Evolutionary conservation across 1,140 invertebrate species (phyloP).

Genomic region (Cherax destructor): DNA sequence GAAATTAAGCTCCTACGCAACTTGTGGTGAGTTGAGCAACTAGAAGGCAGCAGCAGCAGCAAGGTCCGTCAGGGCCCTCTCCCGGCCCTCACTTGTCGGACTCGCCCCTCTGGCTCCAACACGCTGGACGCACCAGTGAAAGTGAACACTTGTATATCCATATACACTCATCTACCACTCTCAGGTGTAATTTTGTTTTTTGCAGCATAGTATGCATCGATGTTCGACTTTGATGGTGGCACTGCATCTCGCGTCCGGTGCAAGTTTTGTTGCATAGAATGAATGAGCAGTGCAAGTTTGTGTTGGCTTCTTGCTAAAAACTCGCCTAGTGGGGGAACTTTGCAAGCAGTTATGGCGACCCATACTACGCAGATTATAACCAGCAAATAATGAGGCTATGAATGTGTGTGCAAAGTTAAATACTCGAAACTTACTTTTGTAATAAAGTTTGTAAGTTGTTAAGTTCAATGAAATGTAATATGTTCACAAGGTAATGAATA

Average conservation of each 20-base stretch:
- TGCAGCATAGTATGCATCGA: background rate
- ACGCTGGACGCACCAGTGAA: background rate
- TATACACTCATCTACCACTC: background rate
- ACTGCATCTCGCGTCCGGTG: background rate
- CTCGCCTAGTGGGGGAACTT: background rate
- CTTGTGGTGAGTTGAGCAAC: too few relatives aligned
- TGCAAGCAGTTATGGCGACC: background rate
- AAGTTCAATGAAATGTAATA: too few relatives aligned
- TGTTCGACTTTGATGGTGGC: background rate
- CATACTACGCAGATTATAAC: too few relatives aligned
- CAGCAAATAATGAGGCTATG: too few relatives aligned
- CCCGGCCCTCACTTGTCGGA: too few relatives aligned
- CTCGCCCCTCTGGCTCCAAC: too few relatives aligned
- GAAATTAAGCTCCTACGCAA: background rate
- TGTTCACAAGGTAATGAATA: too few relatives aligned
- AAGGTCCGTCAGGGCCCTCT: background rate
- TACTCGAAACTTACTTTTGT: too few relatives aligned
- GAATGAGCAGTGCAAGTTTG: background rate
- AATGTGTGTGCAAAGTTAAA: too few relatives aligned
- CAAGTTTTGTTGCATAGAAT: background rate
- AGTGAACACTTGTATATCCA: background rate
- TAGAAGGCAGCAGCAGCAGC: too few relatives aligned
- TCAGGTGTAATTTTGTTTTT: background rate
- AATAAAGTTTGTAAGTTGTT: too few relatives aligned
- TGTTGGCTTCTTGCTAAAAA: background rate